Conservation (phyloP, 2,797 vertebrate genomes). For the Sebastes minor region DNA sequence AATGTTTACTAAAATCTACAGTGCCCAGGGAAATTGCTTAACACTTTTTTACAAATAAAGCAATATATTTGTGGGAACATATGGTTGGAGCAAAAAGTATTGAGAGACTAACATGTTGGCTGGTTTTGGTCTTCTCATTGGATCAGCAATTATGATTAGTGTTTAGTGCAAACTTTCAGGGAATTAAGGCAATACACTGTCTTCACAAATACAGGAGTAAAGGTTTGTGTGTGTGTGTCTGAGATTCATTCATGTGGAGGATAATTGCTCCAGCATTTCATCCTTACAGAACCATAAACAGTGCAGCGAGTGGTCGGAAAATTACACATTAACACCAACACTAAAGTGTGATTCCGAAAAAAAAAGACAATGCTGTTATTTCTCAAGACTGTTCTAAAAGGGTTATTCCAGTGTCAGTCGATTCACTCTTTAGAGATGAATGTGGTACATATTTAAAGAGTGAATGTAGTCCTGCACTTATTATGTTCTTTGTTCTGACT, state of each 20-base stretch:
- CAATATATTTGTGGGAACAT: not conserved
- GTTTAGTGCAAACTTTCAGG: not conserved
- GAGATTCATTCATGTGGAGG: not conserved
- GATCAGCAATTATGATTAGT: not conserved
- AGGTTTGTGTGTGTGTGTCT: not conserved
- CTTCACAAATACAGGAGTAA: not conserved
- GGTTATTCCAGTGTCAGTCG: constrained; percentile 5
- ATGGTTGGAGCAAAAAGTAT: not conserved
- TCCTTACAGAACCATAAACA: not conserved
- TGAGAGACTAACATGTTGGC: not conserved
- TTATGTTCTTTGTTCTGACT: constrained; percentile 43
- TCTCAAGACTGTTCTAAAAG: not conserved
- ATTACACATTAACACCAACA: not conserved
- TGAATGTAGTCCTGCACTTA: constrained; percentile 7
- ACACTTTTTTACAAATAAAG: not conserved
- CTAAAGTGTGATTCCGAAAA: not conserved
- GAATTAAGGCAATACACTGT: not conserved
- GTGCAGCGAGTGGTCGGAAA: not conserved
- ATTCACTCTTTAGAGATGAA: constrained; percentile 4
- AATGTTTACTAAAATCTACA: too few relatives aligned
- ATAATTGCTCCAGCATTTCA: constrained; percentile 3
- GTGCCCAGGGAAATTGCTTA: not conserved
- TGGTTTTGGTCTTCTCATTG: not conserved
- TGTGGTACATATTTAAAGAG: constrained; percentile 12
- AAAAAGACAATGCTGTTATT: not conserved